A percentile compares a stretch with the other conserved stretches of the same genome.
These are phyloP conservation scores for Callocephalon fimbriatum DNA, from an alignment of 2,113 vertebrate species.

Conservation along the genomic window DNA sequence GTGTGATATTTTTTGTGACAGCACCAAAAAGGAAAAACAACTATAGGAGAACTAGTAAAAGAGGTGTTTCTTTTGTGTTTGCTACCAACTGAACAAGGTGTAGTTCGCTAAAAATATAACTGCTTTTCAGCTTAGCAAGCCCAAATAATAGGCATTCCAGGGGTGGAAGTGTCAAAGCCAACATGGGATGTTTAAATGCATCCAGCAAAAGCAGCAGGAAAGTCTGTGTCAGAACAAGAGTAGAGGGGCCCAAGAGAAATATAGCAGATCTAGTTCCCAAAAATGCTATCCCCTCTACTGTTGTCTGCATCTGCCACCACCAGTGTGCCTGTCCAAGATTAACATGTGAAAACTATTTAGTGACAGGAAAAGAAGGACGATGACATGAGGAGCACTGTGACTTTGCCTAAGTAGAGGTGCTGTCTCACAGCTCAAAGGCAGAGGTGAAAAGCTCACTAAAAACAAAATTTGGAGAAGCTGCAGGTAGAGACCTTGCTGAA, in stretches of 20 bases:
- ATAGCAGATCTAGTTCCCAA: neutral
- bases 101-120: neutral
- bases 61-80: neutral
- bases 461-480: neutral
- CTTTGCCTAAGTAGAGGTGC: neutral
- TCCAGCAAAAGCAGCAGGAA: neutral
- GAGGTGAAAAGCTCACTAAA: neutral
- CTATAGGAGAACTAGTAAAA: neutral
- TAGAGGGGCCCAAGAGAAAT: neutral
- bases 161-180: neutral
- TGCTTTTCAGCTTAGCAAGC: neutral
- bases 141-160: neutral
- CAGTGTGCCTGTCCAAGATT: neutral
- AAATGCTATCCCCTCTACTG: neutral
- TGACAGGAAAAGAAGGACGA: neutral
- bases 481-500: neutral
- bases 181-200: neutral
- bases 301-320: neutral
- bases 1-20: neutral
- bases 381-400: neutral
- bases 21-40: neutral
- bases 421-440: neutral
- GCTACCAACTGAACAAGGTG: neutral
- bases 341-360: neutral
- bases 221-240: neutral